These are phyloP conservation scores for Manacus vitellinus DNA, from an alignment of 2,113 vertebrate genomes.

Conservation along the genomic window DNA sequence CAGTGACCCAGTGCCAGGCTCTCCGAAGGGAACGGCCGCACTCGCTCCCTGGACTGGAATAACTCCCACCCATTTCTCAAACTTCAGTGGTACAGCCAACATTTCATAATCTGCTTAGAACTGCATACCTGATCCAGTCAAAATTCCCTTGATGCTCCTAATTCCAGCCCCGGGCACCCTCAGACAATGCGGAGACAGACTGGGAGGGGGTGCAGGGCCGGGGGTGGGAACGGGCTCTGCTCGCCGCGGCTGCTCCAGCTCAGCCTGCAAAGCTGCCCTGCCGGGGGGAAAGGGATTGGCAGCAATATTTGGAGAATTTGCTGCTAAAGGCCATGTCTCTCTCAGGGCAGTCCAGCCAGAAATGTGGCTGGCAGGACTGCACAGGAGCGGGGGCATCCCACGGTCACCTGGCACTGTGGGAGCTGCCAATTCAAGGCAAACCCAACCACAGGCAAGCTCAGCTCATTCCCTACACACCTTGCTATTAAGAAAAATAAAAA, in stretches of 20 bases:
- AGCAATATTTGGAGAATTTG: accelerated
- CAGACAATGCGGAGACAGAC: background rate
- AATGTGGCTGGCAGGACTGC: background rate
- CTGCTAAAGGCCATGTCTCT: background rate
- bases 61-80: background rate
- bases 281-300: accelerated
- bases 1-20: background rate
- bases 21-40: background rate
- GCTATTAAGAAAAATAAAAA: accelerated
- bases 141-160: background rate
- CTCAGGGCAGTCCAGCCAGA: background rate
- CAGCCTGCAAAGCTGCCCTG: background rate
- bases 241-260: background rate
- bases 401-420: accelerated
- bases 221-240: accelerated
- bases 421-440: background rate
- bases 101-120: background rate
- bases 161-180: background rate
- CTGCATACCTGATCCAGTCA: background rate
- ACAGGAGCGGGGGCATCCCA: background rate
- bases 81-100: background rate
- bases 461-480: background rate
- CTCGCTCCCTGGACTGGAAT: background rate
- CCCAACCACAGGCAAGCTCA: background rate
- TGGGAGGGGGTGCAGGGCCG: accelerated